phyloP scores from a whole-genome alignment of 2,797 vertebrate genomes.

The Argentina silus region DNA sequence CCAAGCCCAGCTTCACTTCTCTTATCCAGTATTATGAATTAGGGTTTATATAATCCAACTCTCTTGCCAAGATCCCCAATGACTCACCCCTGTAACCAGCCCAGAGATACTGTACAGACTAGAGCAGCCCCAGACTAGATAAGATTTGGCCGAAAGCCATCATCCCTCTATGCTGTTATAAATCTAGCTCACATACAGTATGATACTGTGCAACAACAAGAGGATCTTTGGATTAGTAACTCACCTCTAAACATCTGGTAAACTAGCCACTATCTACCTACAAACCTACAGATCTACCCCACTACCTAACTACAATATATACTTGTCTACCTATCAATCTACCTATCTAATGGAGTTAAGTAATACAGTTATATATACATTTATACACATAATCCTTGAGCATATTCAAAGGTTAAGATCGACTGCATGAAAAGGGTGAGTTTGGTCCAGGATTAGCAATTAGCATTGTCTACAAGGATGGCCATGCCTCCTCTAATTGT shows the following conservation, averaged over 20 bases:
- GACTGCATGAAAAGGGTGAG: conserved; percentile 42
- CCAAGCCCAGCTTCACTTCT: neutral
- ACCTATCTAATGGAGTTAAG: conserved; percentile 32
- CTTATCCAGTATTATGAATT: neutral
- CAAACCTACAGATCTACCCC: neutral
- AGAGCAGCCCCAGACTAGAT: conserved; percentile 22
- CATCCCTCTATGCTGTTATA: conserved; percentile 23
- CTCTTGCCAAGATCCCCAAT: conserved; percentile 1
- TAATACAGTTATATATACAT: conserved; percentile 12
- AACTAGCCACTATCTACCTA: neutral
- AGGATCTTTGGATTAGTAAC: conserved; percentile 76
- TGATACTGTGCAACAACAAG: conserved; percentile 56
- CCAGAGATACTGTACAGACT: conserved; percentile 14
- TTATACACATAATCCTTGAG: conserved; percentile 28
- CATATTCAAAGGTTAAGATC: conserved; percentile 34
- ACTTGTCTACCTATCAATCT: conserved; percentile 30
- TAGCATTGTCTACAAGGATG: conserved; percentile 36
- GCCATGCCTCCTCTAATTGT: conserved; percentile 28
- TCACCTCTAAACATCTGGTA: conserved; percentile 3
- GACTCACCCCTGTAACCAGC: neutral
- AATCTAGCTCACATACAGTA: conserved; percentile 31
- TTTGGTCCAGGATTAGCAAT: conserved; percentile 65
- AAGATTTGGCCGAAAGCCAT: conserved; percentile 15
- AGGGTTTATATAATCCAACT: neutral
- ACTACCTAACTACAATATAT: conserved; percentile 34